These are phyloP conservation scores for Phyllotreta striolata DNA, from an alignment of 2,888 invertebrate genomes.

Conservation along the genomic window DNA sequence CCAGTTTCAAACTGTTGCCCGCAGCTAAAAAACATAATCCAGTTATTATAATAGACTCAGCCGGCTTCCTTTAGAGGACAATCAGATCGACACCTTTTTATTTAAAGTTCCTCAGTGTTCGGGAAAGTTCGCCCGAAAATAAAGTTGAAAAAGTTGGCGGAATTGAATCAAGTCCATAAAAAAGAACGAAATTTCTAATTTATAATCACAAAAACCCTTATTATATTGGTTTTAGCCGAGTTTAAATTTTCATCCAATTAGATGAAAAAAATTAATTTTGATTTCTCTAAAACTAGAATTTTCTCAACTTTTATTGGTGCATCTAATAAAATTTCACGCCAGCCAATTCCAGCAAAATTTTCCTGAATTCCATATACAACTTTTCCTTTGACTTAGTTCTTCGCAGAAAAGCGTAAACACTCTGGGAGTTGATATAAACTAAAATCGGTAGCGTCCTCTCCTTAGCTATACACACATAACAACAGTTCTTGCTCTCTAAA, in stretches of 20 bases:
- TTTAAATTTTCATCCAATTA: too few relatives aligned
- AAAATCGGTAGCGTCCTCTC: slow-evolving; percentile 17
- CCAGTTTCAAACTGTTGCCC: slow-evolving; percentile 43
- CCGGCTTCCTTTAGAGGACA: slow-evolving; percentile 45
- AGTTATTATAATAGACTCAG: slow-evolving; percentile 54
- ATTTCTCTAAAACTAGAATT: too few relatives aligned
- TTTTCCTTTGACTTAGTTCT: slow-evolving; percentile 10
- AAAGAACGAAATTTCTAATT: too few relatives aligned
- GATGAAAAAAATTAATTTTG: too few relatives aligned
- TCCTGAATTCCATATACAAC: neutral
- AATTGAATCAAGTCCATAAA: too few relatives aligned
- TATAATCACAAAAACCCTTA: too few relatives aligned
- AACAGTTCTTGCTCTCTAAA: slow-evolving; percentile 26
- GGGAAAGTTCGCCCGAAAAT: slow-evolving; percentile 27
- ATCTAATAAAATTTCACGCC: slow-evolving; percentile 7
- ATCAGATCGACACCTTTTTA: slow-evolving; percentile 51
- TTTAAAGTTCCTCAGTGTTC: slow-evolving; percentile 42
- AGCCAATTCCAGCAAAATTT: neutral
- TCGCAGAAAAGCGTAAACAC: slow-evolving; percentile 10
- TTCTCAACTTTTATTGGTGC: neutral
- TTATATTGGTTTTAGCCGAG: too few relatives aligned
- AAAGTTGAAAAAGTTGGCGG: too few relatives aligned
- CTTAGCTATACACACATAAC: slow-evolving; percentile 18
- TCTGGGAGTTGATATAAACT: slow-evolving; percentile 11
- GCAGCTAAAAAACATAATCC: slow-evolving; percentile 51